A percentile compares a stretch with the other conserved stretches of the same genome.
Evolutionary conservation across 2,888 invertebrate species (phyloP).

Genomic region (Dichetophora obliterata): DNA sequence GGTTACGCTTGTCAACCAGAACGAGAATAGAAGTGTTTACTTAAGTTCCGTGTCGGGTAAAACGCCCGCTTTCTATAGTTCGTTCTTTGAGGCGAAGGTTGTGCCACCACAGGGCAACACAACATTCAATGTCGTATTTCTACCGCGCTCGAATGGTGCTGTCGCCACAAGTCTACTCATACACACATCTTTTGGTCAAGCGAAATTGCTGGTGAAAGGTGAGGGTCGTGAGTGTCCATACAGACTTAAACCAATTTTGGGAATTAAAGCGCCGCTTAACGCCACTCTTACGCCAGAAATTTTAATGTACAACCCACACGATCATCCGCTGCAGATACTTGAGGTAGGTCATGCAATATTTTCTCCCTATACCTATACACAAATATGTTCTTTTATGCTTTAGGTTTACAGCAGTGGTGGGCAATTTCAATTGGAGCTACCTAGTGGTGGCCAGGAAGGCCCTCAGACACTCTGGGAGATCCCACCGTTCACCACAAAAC

Average conservation of each 20-base stretch:
- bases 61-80: slow-evolving; percentile 95
- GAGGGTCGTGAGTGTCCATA: slow-evolving; percentile 92
- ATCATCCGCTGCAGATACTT: slow-evolving; percentile 84
- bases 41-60: slow-evolving; percentile 94
- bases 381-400: neutral
- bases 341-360: slow-evolving; percentile 72
- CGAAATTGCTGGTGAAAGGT: slow-evolving; percentile 88
- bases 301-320: slow-evolving; percentile 94
- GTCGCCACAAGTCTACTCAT: slow-evolving; percentile 90
- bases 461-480: slow-evolving; percentile 90
- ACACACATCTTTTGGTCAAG: slow-evolving; percentile 93
- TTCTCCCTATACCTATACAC: neutral
- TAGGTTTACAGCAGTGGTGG: slow-evolving; percentile 89
- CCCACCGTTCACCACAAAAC: slow-evolving; percentile 88
- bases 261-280: slow-evolving; percentile 91
- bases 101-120: slow-evolving; percentile 93
- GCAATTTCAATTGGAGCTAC: slow-evolving; percentile 89
- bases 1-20: slow-evolving; percentile 90
- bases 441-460: slow-evolving; percentile 81
- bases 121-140: slow-evolving; percentile 94
- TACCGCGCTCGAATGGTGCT: slow-evolving; percentile 91
- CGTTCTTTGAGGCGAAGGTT: slow-evolving; percentile 96
- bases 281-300: slow-evolving; percentile 90
- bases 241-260: slow-evolving; percentile 90
- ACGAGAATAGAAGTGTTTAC: slow-evolving; percentile 87